Evolutionary conservation across 2,888 invertebrate species (phyloP).

Genomic region (Endomychus coccineus): DNA sequence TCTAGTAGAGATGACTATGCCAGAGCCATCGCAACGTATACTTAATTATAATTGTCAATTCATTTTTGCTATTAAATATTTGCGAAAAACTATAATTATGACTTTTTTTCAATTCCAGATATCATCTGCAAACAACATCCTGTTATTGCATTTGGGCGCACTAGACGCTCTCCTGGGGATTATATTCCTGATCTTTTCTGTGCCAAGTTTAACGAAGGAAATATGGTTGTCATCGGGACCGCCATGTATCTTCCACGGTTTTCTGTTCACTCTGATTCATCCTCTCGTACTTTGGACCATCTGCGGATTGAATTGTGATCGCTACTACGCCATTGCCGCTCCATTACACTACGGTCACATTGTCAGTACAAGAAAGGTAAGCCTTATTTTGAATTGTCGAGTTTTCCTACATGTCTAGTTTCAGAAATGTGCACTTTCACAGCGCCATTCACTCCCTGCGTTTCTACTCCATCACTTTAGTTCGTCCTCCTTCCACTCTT

Average conservation of each 20-base stretch:
- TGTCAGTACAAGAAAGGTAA: conserved; percentile 63
- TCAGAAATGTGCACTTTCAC: too few species aligned
- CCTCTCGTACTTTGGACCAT: conserved; percentile 73
- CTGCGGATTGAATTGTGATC: conserved; percentile 70
- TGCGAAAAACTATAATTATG: too few species aligned
- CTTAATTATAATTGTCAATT: too few species aligned
- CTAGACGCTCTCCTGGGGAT: conserved; percentile 61
- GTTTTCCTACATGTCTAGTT: too few species aligned
- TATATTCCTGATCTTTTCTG: conserved; percentile 52
- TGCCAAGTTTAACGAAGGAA: conserved; percentile 44
- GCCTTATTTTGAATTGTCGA: too few species aligned
- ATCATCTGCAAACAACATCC: conserved; percentile 61
- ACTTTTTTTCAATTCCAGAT: conserved; percentile 45
- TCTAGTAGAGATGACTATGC: too few species aligned
- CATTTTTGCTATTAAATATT: too few species aligned
- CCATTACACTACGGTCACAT: conserved; percentile 73
- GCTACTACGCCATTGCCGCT: conserved; percentile 73
- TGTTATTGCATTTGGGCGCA: conserved; percentile 64
- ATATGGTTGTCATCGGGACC: conserved; percentile 49
- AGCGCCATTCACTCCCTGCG: too few species aligned
- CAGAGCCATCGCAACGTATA: too few species aligned
- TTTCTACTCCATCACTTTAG: too few species aligned
- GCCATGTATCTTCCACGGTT: conserved; percentile 58
- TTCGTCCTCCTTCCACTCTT: too few species aligned
- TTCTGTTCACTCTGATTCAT: conserved; percentile 62